Base-by-base conservation (phyloP, 2,888 invertebrate genomes). In the Tricholauxania praeusta region DNA sequence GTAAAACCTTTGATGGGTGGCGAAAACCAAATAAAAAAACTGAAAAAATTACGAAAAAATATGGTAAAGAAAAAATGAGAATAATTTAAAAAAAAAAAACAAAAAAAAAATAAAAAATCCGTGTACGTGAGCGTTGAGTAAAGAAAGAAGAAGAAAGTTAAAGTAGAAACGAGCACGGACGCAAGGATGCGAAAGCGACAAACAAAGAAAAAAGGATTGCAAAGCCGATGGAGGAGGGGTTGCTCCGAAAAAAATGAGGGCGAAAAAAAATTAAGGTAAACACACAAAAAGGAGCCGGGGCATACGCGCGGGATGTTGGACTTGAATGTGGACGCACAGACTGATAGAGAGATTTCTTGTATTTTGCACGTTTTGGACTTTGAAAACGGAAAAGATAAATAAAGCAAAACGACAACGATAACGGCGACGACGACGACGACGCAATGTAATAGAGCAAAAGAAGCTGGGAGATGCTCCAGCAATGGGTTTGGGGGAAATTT, bases 81-180 rank as follows among this genome's bases (percentile, higher is more conserved):
- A 68, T 63, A 75, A 55, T 64, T 76, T 64, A 72, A 15, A 32
- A 59, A 59, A 59, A 59, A 28, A 28, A 59, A 59, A 10, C 28
- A 22, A 59, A n/a, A n/a, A 72, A 14, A 28, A 59, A 59, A 59
- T 22, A 28, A 28, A 59, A 60, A 12, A 8, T 22, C 32, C 28
- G 22, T 19, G 49, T 62, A 39, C 67, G 53, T 53, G 55, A 67
- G 51, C 57, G 17, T n/a, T 52, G 55, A 53, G 67, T 55, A 67
- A 49, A 55, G 67, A 52, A 51, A 65, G n/a, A 65, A 65, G 51
- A 48, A 12, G 28, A 28, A 28, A 57, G 28, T 14, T 28, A 57
- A 57, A 57, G 28, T 22, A 22, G 28, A 57, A 57, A 47, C 19
- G 14, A 48, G 8, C n/a, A 47, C 17, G 63, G 39, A 62, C 62